Conservation (phyloP, 2,888 invertebrate species). For the Schizotus pectinicornis region DNA sequence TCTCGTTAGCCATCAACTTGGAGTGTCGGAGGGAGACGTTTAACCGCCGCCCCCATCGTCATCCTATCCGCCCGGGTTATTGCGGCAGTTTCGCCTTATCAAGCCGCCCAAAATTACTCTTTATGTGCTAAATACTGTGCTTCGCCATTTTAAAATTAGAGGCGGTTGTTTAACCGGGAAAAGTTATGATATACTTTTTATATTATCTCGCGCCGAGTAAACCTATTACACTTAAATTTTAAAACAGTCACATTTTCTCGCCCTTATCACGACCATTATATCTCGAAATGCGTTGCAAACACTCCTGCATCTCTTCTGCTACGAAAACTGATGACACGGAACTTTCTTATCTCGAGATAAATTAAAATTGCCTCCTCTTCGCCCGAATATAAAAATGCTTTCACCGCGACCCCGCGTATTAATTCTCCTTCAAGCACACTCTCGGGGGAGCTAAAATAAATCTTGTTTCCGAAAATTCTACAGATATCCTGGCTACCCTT, state of each 20-base stretch:
- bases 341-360: conserved; percentile 57
- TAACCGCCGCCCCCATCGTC: conserved; percentile 24
- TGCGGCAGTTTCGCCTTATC: conserved; percentile 48
- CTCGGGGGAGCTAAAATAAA: too few species aligned
- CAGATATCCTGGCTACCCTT: too few species aligned
- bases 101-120: conserved; percentile 48
- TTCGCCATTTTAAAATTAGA: conserved; percentile 54
- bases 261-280: conserved; percentile 56
- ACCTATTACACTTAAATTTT: conserved; percentile 59
- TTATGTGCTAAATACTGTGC: conserved; percentile 52
- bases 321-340: conserved; percentile 56
- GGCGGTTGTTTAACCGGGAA: conserved; percentile 53
- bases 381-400: conserved; percentile 30
- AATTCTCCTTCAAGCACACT: too few species aligned
- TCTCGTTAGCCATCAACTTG: conserved; percentile 33
- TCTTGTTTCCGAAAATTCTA: too few species aligned
- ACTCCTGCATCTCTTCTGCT: conserved; percentile 49
- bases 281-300: conserved; percentile 55
- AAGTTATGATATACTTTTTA: conserved; percentile 56
- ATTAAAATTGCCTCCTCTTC: conserved; percentile 40
- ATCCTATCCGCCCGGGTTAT: conserved; percentile 40
- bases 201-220: conserved; percentile 55
- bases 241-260: conserved; percentile 59
- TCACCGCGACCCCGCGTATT: not conserved
- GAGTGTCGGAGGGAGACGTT: conserved; percentile 25